These are phyloP conservation scores for Indicator maculatus DNA, from an alignment of 2,113 vertebrate species.

Conservation along the genomic window DNA sequence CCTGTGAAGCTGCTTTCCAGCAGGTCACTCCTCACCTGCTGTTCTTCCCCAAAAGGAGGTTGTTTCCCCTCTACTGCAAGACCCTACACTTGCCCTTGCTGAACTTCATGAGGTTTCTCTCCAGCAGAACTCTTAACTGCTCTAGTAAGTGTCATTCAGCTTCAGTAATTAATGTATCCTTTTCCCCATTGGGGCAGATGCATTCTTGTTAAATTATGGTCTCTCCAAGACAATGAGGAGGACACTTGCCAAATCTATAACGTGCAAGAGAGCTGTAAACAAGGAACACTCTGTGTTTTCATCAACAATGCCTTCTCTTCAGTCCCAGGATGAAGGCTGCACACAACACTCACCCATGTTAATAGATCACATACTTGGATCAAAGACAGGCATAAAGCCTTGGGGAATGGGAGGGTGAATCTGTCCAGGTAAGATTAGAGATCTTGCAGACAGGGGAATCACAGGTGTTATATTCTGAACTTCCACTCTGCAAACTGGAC, in stretches of 20 bases:
- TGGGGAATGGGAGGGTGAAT: not conserved
- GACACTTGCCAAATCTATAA: constrained; percentile 51
- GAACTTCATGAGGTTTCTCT: not conserved
- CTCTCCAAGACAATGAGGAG: constrained; percentile 49
- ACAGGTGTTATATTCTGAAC: not conserved
- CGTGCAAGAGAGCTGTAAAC: constrained; percentile 31
- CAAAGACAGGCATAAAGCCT: not conserved
- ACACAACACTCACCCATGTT: not conserved
- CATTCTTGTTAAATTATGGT: constrained; percentile 37
- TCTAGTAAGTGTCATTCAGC: constrained; percentile 33
- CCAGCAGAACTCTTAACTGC: not conserved
- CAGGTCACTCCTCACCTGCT: too few relatives aligned
- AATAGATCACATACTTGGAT: not conserved
- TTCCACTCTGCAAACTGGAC: not conserved
- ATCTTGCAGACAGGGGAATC: not conserved
- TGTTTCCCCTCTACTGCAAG: too few relatives aligned
- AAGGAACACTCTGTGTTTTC: not conserved
- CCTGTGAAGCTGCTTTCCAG: too few relatives aligned
- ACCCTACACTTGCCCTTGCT: too few relatives aligned
- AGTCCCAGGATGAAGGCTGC: constrained; percentile 34
- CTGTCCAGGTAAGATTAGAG: not conserved
- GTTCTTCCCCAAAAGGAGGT: too few relatives aligned
- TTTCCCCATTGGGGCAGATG: not conserved
- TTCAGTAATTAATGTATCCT: constrained; percentile 24
- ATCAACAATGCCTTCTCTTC: constrained; percentile 31